Base-by-base conservation (phyloP, 2,113 vertebrate species). In the Spizaetus ornatus region DNA sequence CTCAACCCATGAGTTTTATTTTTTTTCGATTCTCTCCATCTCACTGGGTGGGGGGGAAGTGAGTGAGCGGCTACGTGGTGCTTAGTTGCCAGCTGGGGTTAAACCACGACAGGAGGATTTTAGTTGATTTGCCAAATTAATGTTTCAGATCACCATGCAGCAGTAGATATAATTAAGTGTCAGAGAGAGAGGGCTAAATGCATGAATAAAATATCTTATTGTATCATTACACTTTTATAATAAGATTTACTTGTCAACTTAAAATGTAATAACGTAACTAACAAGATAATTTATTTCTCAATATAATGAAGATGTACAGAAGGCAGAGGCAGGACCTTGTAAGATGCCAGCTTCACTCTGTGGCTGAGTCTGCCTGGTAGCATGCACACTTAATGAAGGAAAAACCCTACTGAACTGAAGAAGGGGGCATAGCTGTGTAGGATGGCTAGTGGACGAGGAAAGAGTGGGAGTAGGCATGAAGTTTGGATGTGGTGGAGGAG, bases 171-270 rank as follows among this genome's bases (percentile, higher is more conserved):
- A 97, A 98, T 95, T 97, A 98, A 95, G 87, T 97, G 95, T 97
- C 97, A 95, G 58, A 55, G 42, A 82, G 71, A 95, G 77, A 92
- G 89, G 78, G 65, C 87, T 82, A 82, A 95, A 82, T 78, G 66
- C 77, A 82, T 83, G 97, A 96, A 86, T 80, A 88, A 96, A 96
- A 91, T 47, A 96, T 95, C 95, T 95, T 97, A 96, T 93, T 86
- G 94, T 92, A 87, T 97, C 97, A 93, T 97, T 97, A 93, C 78
- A 90, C 91, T 93, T 95, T 96, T 76, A 79, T 96, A 96, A 96
- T 95, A 97, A 97, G 97, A 97, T 97, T 97, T 97, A 94, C 97
- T 97, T 92, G 94, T 97, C 97, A 97, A 91, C 97, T 93, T 96
- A 93, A 91, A 94, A 94, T 90, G 91, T 91, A 93, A 96, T 95